These are phyloP conservation scores for Willisornis vidua DNA, from an alignment of 2,113 vertebrate species.

Conservation along the genomic window DNA sequence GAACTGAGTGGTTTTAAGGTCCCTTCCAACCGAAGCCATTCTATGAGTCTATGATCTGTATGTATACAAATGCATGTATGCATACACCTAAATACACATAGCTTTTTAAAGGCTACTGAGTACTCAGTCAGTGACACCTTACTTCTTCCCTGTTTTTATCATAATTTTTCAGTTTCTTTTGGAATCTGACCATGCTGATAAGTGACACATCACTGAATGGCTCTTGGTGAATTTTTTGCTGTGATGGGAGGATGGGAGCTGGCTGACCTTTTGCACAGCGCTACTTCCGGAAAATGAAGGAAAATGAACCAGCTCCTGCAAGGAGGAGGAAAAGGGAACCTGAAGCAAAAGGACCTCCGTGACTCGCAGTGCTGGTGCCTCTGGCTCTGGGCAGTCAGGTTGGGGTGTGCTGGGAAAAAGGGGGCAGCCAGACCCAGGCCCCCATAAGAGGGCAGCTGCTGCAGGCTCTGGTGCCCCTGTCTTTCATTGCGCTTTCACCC, in stretches of 20 bases:
- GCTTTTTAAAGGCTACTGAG: background rate
- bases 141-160: background rate
- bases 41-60: background rate
- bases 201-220: background rate
- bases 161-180: background rate
- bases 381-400: background rate
- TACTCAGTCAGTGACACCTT: background rate
- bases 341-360: rapidly evolving
- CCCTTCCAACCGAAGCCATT: background rate
- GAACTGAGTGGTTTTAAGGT: background rate
- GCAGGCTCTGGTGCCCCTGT: background rate
- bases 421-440: background rate
- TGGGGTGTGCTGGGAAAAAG: background rate
- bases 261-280: background rate
- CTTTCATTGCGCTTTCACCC: slow-evolving; percentile 15
- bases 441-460: background rate
- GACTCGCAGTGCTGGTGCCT: background rate
- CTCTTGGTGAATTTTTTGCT: background rate
- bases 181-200: background rate
- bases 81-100: background rate
- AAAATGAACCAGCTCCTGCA: background rate
- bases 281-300: background rate
- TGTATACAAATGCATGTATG: background rate
- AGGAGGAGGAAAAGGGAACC: background rate
- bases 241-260: background rate